phyloP scores from a whole-genome alignment of 2,797 vertebrate genomes.

The Hypotaenidia philippensis region DNA sequence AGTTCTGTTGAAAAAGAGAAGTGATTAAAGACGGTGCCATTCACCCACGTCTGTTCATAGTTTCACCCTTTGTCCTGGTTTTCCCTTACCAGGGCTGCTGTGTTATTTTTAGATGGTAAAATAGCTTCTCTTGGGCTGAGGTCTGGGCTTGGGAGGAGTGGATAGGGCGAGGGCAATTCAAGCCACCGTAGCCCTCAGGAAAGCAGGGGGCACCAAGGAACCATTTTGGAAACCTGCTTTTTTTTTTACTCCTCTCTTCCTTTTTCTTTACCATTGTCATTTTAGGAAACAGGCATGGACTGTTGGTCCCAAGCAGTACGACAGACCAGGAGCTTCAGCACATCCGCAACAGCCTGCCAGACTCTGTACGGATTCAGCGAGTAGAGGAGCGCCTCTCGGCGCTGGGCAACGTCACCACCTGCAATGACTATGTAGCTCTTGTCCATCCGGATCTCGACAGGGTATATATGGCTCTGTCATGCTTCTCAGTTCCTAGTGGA shows the following conservation, averaged over 20 bases:
- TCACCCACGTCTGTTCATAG: accelerated
- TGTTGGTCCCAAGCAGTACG: constrained; percentile 92
- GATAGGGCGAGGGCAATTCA: background rate
- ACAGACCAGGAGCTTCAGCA: constrained; percentile 98
- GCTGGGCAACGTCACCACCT: constrained; percentile 93
- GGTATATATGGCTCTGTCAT: constrained; percentile 73
- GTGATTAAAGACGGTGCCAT: accelerated
- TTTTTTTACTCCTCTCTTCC: accelerated
- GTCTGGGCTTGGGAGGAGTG: background rate
- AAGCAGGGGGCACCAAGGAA: accelerated
- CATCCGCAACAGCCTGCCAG: constrained; percentile 92
- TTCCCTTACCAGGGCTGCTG: background rate
- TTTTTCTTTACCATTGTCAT: background rate
- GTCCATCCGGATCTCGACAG: constrained; percentile 96
- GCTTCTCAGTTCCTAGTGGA: accelerated
- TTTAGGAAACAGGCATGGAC: constrained; percentile 93
- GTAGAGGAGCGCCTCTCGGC: constrained; percentile 95
- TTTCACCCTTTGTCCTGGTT: background rate
- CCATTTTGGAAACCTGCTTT: background rate
- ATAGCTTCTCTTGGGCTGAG: background rate
- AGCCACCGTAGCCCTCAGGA: accelerated
- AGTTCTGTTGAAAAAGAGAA: background rate
- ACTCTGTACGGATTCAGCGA: constrained; percentile 88
- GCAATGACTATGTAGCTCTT: constrained; percentile 97
- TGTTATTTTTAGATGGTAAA: accelerated